Evolutionary conservation across 2,888 invertebrate species (phyloP).

Genomic region (Quadroppia sp.): DNA sequence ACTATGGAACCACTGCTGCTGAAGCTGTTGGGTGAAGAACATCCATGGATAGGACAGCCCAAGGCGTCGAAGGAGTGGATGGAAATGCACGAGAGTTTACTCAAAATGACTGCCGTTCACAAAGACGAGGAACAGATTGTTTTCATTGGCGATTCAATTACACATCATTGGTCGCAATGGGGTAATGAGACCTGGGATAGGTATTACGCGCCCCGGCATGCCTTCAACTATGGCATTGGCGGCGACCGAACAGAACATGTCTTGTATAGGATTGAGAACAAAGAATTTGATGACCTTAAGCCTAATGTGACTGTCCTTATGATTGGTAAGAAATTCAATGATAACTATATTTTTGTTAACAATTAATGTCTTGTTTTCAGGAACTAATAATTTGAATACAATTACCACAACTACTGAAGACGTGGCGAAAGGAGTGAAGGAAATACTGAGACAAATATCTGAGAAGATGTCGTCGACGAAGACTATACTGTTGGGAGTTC

Average conservation of each 20-base stretch:
- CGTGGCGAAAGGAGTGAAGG: constrained; percentile 3
- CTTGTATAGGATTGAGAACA: constrained; percentile 84
- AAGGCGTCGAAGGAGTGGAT: background rate
- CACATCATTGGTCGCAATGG: background rate
- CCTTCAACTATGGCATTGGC: constrained; percentile 84
- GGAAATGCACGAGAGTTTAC: background rate
- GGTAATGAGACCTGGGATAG: constrained; percentile 68
- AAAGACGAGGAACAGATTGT: background rate
- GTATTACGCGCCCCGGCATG: constrained; percentile 84
- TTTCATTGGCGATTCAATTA: constrained; percentile 39
- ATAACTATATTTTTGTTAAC: background rate
- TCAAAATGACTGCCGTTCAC: constrained; percentile 16
- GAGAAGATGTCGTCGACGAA: constrained; percentile 10
- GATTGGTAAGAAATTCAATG: constrained; percentile 16
- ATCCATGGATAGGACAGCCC: constrained; percentile 25
- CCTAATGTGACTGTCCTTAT: constrained; percentile 65
- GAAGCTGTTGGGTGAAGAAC: background rate
- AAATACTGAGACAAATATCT: background rate
- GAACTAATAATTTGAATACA: constrained; percentile 18
- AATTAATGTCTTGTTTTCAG: background rate
- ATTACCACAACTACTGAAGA: background rate
- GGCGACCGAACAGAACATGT: constrained; percentile 83
- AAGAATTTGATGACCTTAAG: constrained; percentile 79
- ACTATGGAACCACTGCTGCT: constrained; percentile 28
- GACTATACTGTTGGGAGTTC: constrained; percentile 4